Evolutionary conservation across 2,888 invertebrate genomes (phyloP).

Genomic region (Euplagia quadripunctaria): DNA sequence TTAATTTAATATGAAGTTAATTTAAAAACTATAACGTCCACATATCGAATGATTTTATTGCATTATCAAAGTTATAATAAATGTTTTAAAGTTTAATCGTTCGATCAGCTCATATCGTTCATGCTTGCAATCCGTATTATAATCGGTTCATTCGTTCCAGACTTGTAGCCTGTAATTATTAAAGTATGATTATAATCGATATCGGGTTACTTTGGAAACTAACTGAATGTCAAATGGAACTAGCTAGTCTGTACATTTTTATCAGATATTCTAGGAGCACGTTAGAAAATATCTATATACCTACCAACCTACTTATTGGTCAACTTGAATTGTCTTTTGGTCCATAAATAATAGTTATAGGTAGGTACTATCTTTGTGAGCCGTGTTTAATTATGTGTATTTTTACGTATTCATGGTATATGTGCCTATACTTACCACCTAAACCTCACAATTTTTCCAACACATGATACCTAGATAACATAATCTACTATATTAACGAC

Average conservation of each 20-base stretch:
- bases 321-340: not conserved
- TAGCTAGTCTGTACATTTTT: too few relatives aligned
- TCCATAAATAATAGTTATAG: not conserved
- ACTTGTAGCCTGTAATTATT: slow-evolving; percentile 29
- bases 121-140: slow-evolving; percentile 42
- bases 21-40: slow-evolving; percentile 1
- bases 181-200: slow-evolving; percentile 25
- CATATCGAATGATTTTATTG: slow-evolving; percentile 25
- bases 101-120: slow-evolving; percentile 30
- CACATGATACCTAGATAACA: too few relatives aligned
- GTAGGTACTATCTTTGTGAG: not conserved
- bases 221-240: slow-evolving; percentile 4
- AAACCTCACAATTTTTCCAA: too few relatives aligned
- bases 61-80: slow-evolving; percentile 36
- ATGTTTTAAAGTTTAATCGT: slow-evolving; percentile 40
- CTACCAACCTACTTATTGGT: not conserved
- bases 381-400: too few relatives aligned
- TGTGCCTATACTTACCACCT: too few relatives aligned
- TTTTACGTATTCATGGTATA: too few relatives aligned
- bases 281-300: not conserved
- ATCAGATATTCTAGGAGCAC: not conserved
- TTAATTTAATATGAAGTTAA: slow-evolving; percentile 9
- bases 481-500: too few relatives aligned
- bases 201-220: slow-evolving; percentile 15
- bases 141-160: slow-evolving; percentile 46